Percentiles rank a stretch among this genome's conserved stretches.
Conservation (phyloP, 2,113 vertebrate species). For the Pampusana beccarii region DNA sequence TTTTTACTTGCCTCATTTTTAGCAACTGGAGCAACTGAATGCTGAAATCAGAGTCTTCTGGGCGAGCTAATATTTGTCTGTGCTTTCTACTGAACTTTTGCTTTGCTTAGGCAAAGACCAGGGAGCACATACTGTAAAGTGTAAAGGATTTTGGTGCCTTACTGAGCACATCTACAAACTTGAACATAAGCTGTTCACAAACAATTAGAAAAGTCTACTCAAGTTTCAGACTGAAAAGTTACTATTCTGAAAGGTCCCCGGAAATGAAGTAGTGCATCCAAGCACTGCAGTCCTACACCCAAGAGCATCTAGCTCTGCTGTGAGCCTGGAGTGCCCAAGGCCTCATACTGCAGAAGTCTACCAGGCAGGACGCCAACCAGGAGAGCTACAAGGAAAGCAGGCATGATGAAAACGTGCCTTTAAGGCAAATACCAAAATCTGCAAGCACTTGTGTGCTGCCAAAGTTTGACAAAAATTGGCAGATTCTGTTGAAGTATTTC, state of each 20-base stretch:
- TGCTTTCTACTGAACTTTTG: not conserved
- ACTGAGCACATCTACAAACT: not conserved
- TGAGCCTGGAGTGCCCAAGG: not conserved
- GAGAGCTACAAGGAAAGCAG: not conserved
- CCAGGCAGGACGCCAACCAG: constrained; percentile 13
- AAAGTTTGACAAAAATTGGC: constrained; percentile 53
- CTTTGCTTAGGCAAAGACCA: not conserved
- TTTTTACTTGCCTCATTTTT: not conserved
- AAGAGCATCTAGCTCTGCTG: not conserved
- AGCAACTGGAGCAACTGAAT: not conserved
- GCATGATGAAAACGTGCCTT: constrained; percentile 12
- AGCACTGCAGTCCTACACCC: not conserved
- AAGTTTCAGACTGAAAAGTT: not conserved
- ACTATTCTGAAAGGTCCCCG: not conserved
- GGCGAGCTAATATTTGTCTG: not conserved
- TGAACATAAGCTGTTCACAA: not conserved
- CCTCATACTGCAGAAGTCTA: not conserved
- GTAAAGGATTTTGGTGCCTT: not conserved
- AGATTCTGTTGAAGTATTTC: constrained; percentile 25
- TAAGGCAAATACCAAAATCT: constrained; percentile 21
- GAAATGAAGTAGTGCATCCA: not conserved
- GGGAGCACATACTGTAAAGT: not conserved
- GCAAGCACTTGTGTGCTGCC: constrained; percentile 25
- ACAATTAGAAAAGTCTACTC: not conserved
- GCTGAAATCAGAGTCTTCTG: not conserved